Evolutionary conservation across 2,113 vertebrate genomes (phyloP), one percentile per base, ranked within the genome.

Genomic region (Lanius collurio): DNA sequence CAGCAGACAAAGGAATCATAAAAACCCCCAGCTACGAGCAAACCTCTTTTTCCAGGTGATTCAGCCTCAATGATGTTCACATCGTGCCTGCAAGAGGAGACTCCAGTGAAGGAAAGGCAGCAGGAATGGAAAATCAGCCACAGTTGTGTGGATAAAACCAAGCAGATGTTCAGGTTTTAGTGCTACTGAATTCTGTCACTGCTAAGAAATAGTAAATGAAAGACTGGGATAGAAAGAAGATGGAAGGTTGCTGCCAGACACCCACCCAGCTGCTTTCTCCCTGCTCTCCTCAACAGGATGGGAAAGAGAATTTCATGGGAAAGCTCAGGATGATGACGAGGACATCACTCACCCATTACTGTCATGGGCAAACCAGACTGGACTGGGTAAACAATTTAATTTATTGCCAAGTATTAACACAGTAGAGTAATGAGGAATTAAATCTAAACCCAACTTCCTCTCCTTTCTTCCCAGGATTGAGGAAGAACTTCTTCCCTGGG

Each of bases 381-480:
- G 35, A 9, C 16, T 13, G 26, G 33, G 35, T 14, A 44, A 80
- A 47, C 6, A 57, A 20, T 37, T 73, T 18, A 53, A 69, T 73
- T 60, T 55, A 55, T 69, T 64, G 26, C 26, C 55, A 69, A 17
- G 11, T 17, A 53, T 39, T 78, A 64, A 50, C 23, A 56, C 23
- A 47, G 21, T 15, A 39, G 21, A 27, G 50, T 15, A 56, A 13
- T 20, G 13, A 78, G 27, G 44, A 87, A 69, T 31, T 22, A 26
- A 60, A 83, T 11, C 10, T 18, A 6, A 46, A 74, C 50, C 0
- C 6, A 68, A 5, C 6, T 65, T 42, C 3, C 1, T 6, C 6
- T 41, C 18, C 11, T 23, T 49, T 74, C 19, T 53, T 82, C 30
- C 28, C 22, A 59, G 28, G 28, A 31, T 0, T 71, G 42, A 75